Evolutionary conservation across 2,797 vertebrate genomes (phyloP), one percentile per base, ranked within the genome.

Genomic region (Sebastes kiyomatsui): DNA sequence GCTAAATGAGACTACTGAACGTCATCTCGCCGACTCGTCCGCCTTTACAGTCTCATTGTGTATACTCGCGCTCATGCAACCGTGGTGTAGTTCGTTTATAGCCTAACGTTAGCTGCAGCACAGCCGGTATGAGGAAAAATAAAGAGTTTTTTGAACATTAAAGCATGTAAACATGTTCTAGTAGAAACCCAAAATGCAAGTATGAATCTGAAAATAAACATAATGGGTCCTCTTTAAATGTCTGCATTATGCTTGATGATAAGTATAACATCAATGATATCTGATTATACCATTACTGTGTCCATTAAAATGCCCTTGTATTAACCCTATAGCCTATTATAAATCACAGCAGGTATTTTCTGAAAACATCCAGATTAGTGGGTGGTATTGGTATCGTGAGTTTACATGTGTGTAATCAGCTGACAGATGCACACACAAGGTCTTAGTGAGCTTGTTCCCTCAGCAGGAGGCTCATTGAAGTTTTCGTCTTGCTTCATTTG

Each of bases 401-500:
- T 74, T 69, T 81, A 71, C 81, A 84, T 70, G 64, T 83, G 91
- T 90, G 85, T 80, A 90, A 90, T 90, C 89, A 90, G 84, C 72
- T 79, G 87, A 87, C 81, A 75, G 82, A 91, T 79, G 83, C 90
- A 81, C 77, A 85, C 85, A 84, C 76, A 88, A 49, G 83, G 88
- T 81, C 84, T 84, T 30, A 52, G 78, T 62, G 77, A 83, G 88
- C 85, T 77, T 80, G 85, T 89, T 89, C 64, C 42, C 91, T 84
- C 94, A 85, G 89, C 87, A 78, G 92, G 92, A 83, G 85, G 76
- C 83, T 83, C 86, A 90, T 75, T 94, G 87, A 93, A 90, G 87
- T 90, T 85, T 88, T 80, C 7, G 74, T 90, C 87, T 91, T 90
- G 90, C 87, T 91, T 94, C 93, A 94, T 95, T 95, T 95, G 86